These are phyloP conservation scores for Lithobates pipiens DNA, from an alignment of 2,797 vertebrate genomes.

Conservation along the genomic window DNA sequence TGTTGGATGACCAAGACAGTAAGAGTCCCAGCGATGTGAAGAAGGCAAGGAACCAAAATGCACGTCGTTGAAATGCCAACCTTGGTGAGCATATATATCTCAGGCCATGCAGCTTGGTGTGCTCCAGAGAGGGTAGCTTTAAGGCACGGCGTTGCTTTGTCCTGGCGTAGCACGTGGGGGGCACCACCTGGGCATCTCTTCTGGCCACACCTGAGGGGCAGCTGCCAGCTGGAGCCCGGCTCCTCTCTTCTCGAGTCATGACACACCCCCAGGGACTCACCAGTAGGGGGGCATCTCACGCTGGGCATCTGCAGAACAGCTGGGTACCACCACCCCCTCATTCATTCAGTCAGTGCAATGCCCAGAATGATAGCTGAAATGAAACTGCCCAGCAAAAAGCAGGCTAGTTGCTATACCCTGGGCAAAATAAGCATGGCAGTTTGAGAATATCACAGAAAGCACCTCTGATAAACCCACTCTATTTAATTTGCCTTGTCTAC, in stretches of 20 bases:
- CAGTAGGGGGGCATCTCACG: conserved; percentile 64
- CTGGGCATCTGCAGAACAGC: conserved; percentile 66
- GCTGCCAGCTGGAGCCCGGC: conserved; percentile 67
- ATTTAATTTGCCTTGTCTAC: neutral
- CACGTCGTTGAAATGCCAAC: conserved; percentile 81
- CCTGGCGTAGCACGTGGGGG: conserved; percentile 67
- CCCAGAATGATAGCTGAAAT: conserved; percentile 55
- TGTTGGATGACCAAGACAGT: conserved; percentile 94
- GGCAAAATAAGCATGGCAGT: conserved; percentile 8
- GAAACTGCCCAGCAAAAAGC: conserved; percentile 14
- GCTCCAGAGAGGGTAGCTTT: conserved; percentile 76
- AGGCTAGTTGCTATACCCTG: conserved; percentile 19
- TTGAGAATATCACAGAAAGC: neutral
- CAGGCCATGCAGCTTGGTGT: conserved; percentile 89
- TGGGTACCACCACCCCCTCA: conserved; percentile 69
- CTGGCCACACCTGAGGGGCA: conserved; percentile 65
- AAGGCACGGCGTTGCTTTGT: conserved; percentile 61
- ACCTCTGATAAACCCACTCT: neutral
- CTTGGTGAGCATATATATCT: conserved; percentile 85
- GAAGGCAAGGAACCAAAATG: conserved; percentile 91
- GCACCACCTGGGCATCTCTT: conserved; percentile 58
- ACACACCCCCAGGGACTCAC: conserved; percentile 70
- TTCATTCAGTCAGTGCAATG: conserved; percentile 72
- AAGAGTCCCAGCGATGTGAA: conserved; percentile 91
- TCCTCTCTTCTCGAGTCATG: conserved; percentile 71